Evolutionary conservation across 2,888 invertebrate genomes (phyloP).

Genomic region (Drosophila prostipennis): DNA sequence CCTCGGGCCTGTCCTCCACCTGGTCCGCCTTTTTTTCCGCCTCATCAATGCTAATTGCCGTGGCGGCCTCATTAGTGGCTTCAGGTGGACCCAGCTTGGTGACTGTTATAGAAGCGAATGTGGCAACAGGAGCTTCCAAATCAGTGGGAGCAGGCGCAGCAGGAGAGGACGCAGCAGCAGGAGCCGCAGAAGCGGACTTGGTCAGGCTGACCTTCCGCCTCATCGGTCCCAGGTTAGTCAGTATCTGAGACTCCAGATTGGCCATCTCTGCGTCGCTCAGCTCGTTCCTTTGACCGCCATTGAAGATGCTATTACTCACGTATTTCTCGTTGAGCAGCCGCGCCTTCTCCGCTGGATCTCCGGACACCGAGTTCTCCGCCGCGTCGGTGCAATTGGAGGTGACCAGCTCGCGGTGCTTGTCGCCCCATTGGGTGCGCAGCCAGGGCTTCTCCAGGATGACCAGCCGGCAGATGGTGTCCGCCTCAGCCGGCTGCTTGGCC

Average conservation of each 20-base stretch:
- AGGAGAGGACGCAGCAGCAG: constrained; percentile 7
- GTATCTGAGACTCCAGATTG: constrained; percentile 81
- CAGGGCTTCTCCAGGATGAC: constrained; percentile 88
- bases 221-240: constrained; percentile 49
- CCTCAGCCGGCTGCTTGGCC: constrained; percentile 74
- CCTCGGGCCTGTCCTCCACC: background rate
- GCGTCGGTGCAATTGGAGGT: constrained; percentile 88
- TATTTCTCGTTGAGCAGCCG: constrained; percentile 79
- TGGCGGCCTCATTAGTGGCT: constrained; percentile 61
- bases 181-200: constrained; percentile 24
- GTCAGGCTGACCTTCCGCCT: constrained; percentile 45
- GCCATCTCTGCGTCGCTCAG: constrained; percentile 80
- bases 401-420: constrained; percentile 87
- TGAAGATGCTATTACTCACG: constrained; percentile 81
- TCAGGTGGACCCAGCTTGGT: constrained; percentile 28
- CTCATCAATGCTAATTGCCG: constrained; percentile 68
- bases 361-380: constrained; percentile 51
- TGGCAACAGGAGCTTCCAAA: constrained; percentile 2
- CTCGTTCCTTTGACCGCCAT: constrained; percentile 80
- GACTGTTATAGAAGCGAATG: constrained; percentile 23
- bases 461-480: constrained; percentile 86
- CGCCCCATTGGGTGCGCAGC: constrained; percentile 86
- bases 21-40: constrained; percentile 24
- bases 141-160: constrained; percentile 9
- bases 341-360: constrained; percentile 53